These are phyloP conservation scores for Hydrozoanthus tunicans DNA, from an alignment of 64 coral and sea anemone genomes.

Conservation along the genomic window DNA sequence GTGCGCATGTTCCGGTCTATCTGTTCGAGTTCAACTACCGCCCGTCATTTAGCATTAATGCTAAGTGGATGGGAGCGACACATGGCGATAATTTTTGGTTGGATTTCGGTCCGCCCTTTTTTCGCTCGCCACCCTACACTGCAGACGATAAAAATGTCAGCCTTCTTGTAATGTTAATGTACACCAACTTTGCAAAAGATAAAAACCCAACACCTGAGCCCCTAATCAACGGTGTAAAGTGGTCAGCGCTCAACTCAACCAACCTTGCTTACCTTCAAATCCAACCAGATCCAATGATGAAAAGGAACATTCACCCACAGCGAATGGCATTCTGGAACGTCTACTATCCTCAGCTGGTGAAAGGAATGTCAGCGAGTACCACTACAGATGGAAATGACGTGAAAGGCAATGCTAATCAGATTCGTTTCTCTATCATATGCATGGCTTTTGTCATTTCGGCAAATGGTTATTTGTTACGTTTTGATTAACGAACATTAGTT, in stretches of 20 bases:
- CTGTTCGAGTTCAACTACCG: constrained; percentile 40
- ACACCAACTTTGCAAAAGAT: neutral
- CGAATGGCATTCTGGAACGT: neutral
- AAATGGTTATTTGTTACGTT: too few relatives aligned
- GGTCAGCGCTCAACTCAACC: neutral
- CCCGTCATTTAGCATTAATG: neutral
- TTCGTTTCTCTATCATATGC: too few relatives aligned
- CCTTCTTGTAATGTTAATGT: neutral
- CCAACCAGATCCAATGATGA: neutral
- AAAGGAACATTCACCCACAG: neutral
- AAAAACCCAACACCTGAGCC: neutral
- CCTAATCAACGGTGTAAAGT: constrained; percentile 1
- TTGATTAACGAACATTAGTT: too few relatives aligned
- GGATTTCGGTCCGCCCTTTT: constrained; percentile 24
- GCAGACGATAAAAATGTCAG: constrained; percentile 34
- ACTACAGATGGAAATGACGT: too few relatives aligned
- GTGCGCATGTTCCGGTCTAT: neutral
- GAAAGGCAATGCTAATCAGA: too few relatives aligned
- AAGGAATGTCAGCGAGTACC: too few relatives aligned
- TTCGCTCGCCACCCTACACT: neutral
- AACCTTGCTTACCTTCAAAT: too few relatives aligned
- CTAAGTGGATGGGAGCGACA: too few relatives aligned
- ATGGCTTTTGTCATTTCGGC: too few relatives aligned
- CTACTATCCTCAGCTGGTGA: neutral
- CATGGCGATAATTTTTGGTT: constrained; percentile 1